Base-by-base conservation (phyloP, 1,140 invertebrate genomes). In the Pachyrhynchus sulphureomaculatus region DNA sequence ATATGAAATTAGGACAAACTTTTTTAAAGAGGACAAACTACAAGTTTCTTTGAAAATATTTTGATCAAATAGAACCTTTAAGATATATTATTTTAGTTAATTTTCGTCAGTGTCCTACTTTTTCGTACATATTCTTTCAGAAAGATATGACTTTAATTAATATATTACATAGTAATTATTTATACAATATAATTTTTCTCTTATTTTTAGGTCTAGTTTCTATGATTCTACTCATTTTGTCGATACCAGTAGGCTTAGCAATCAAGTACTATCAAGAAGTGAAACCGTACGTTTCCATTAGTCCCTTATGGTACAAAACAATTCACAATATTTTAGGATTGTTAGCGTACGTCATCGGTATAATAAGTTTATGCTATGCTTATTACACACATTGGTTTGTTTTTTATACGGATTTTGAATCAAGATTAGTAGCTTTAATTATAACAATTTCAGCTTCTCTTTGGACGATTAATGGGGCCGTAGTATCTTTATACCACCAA, bases 371-470 rank as follows among this genome's bases (percentile, higher is more conserved):
- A 6, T 64, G 62, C 37, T 70, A 51, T 44, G 65, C 49, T 1
- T 71, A 45, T 42, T 71, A 66, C 36, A 71, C 69, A 20, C 33
- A 65, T 34, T 71, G 69, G 69, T 71, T 68, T 53, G 45, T 56
- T 12, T 71, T 56, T 63, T 71, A 60, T 18, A 69, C 68, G 18
- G 34, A 36, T 20, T 55, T 47, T 15, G 61, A 66, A 44, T 62
- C 69, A 5, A 62, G 69, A 64, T 26, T 65, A 15, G 39, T 49
- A 37, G 65, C 67, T n/a, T 39, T 69, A 10, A 45, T 69, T 26
- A 61, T 60, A n/a, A 71, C 69, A 6, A 49, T 66, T 48, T 9
- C 62, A 4, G 60, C 44, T 21, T 13, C 36, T 10, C 2, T 63
- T 13, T 71, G 69, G 69, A 64, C 67, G 0, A 18, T 71, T 12